phyloP scores from a whole-genome alignment of 2,797 vertebrate species.

The Hafferia zeledoni region DNA sequence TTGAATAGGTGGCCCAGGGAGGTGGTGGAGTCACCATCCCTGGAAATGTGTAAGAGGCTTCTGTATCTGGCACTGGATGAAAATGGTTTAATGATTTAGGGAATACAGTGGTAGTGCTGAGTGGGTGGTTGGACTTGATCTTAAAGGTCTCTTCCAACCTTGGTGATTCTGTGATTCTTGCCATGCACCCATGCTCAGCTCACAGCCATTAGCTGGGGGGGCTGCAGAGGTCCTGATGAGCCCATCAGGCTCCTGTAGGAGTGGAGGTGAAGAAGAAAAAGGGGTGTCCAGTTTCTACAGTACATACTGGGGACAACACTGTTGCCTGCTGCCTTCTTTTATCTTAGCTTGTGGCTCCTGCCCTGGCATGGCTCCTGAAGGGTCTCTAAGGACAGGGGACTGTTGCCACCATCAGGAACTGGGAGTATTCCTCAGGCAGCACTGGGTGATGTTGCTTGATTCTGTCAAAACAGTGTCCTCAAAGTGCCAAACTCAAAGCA shows the following conservation, averaged over 20 bases:
- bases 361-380: neutral
- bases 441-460: neutral
- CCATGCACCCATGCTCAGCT: neutral
- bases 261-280: neutral
- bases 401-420: neutral
- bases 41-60: too few relatives aligned
- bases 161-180: too few relatives aligned
- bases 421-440: neutral
- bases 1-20: too few relatives aligned
- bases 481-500: neutral
- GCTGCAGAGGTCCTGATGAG: neutral
- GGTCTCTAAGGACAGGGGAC: neutral
- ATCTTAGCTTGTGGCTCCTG: neutral
- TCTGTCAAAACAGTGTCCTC: neutral
- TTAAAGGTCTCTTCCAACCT: too few relatives aligned
- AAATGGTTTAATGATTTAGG: too few relatives aligned
- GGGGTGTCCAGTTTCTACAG: neutral
- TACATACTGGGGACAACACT: rapidly evolving
- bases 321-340: neutral
- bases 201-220: neutral
- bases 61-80: too few relatives aligned
- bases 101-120: too few relatives aligned
- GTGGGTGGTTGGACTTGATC: too few relatives aligned
- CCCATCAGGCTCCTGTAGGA: neutral
- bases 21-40: too few relatives aligned